Evolutionary conservation across 1,140 invertebrate species (phyloP).

Genomic region (Atta texana): DNA sequence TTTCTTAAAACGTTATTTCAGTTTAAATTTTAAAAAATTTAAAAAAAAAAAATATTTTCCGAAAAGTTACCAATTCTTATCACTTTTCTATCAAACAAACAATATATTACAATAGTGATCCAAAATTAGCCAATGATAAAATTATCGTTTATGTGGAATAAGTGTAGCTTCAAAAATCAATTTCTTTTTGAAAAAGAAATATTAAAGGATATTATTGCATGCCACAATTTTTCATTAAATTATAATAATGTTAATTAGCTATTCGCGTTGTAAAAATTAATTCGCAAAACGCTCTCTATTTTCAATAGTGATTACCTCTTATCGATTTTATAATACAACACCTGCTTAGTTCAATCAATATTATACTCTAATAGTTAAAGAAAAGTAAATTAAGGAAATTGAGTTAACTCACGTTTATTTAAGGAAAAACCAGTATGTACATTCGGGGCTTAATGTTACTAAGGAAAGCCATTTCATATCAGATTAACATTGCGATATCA

Average conservation of each 20-base stretch:
- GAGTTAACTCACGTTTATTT: not conserved
- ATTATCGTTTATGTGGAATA: not conserved
- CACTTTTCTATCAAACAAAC: too few relatives aligned
- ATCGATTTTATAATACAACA: not conserved
- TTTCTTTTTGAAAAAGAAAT: not conserved
- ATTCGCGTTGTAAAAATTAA: not conserved
- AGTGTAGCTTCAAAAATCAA: not conserved
- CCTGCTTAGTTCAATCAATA: not conserved
- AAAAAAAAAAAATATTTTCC: too few relatives aligned
- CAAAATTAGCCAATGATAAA: not conserved
- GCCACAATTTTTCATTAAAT: not conserved
- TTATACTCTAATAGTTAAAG: not conserved
- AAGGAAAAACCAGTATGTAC: not conserved
- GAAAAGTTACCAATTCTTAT: too few relatives aligned
- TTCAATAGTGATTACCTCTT: not conserved
- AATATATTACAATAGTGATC: not conserved
- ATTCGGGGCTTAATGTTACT: constrained; percentile 6
- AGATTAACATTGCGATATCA: constrained; percentile 50
- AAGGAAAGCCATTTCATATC: constrained; percentile 17
- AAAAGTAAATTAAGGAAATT: not conserved
- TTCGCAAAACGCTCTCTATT: not conserved
- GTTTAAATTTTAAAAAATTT: too few relatives aligned
- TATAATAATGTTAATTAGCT: not conserved
- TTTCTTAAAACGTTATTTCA: too few relatives aligned
- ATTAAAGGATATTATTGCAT: not conserved